Evolutionary conservation across 2,113 vertebrate genomes (phyloP).

Genomic region (Lichenostomus cassidix): DNA sequence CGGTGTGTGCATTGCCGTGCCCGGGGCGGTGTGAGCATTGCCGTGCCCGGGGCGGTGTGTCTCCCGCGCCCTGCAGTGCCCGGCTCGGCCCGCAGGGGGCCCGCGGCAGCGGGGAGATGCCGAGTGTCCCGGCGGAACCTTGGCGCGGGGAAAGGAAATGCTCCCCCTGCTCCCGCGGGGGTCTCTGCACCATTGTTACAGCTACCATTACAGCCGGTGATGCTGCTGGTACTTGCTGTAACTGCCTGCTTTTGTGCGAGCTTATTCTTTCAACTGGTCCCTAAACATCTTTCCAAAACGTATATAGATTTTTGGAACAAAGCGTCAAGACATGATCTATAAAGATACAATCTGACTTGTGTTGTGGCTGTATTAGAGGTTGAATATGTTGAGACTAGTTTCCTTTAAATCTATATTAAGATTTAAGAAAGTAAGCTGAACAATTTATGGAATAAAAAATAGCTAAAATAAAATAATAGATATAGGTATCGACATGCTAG

Average conservation of each 20-base stretch:
- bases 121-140: too few relatives aligned
- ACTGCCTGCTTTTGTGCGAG: background rate
- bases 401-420: background rate
- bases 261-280: background rate
- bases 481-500: background rate
- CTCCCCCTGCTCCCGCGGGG: background rate
- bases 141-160: background rate
- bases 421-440: background rate
- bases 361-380: background rate
- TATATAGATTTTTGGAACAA: background rate
- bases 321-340: fast-evolving
- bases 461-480: background rate
- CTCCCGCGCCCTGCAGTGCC: background rate
- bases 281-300: background rate
- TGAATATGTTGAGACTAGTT: background rate
- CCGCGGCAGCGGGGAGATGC: background rate
- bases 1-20: too few relatives aligned
- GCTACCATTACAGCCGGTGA: fast-evolving
- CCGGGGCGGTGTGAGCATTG: too few relatives aligned
- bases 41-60: too few relatives aligned
- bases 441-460: background rate
- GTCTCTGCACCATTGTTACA: background rate
- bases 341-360: background rate
- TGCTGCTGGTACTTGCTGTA: background rate
- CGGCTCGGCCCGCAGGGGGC: background rate